Percentiles rank a stretch among this genome's conserved stretches.
Evolutionary conservation across 2,113 vertebrate species (phyloP).

Genomic region (Periophthalmus modestus): DNA sequence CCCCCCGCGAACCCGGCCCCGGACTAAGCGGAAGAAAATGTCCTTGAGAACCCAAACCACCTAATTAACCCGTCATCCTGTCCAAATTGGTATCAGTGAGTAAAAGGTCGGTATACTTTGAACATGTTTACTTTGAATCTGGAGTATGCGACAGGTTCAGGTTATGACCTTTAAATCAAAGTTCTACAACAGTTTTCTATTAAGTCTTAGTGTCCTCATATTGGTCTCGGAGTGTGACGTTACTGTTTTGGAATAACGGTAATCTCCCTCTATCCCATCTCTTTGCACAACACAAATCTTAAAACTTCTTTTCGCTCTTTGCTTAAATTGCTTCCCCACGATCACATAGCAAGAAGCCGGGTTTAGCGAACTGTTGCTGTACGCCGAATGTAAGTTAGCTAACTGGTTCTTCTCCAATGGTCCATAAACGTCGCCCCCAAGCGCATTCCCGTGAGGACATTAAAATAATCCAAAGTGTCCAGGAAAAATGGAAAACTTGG

Average conservation of each 20-base stretch:
- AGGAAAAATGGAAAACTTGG: conserved; percentile 80
- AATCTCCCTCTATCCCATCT: conserved; percentile 30
- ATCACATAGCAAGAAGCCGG: conserved; percentile 87
- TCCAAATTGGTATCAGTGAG: no score
- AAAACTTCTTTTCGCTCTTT: conserved; percentile 79
- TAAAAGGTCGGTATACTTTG: no score
- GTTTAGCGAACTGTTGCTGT: conserved; percentile 89
- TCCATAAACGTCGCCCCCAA: conserved; percentile 57
- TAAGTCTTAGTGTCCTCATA: conserved; percentile 41
- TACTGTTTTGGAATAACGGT: not conserved
- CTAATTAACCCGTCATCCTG: no score
- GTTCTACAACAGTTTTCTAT: not conserved
- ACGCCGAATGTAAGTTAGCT: conserved; percentile 74
- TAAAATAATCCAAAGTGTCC: conserved; percentile 74
- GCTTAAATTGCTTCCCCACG: conserved; percentile 87
- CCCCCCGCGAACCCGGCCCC: no score
- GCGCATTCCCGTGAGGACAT: conserved; percentile 55
- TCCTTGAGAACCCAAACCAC: no score
- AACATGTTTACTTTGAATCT: no score
- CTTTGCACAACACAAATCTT: conserved; percentile 27
- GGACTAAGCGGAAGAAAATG: no score
- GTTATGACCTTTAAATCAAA: no score
- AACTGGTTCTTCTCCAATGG: conserved; percentile 77
- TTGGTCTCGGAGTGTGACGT: conserved; percentile 42
- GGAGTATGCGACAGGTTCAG: no score